Conservation (phyloP, 2,888 invertebrate species). For the Hyposoter didymator region DNA sequence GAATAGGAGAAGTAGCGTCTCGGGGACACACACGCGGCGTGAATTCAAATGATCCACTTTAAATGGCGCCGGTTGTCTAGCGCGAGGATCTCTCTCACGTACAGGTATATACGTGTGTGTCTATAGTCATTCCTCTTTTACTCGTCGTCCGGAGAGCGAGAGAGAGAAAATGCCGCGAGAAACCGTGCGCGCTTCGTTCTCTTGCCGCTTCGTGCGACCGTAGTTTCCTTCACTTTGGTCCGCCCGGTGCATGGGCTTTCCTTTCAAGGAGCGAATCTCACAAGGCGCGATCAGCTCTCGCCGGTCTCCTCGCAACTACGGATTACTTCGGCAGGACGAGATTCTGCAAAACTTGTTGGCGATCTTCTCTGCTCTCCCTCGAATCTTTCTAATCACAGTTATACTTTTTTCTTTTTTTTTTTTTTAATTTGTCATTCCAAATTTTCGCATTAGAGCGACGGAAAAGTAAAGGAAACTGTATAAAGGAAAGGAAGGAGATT, state of each 20-base stretch:
- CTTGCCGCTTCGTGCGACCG: conserved; percentile 19
- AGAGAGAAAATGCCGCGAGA: conserved; percentile 28
- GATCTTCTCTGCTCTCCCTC: too few relatives aligned
- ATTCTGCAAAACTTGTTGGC: conserved; percentile 4
- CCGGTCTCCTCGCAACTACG: conserved; percentile 5
- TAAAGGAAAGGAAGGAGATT: too few relatives aligned
- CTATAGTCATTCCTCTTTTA: conserved; percentile 46
- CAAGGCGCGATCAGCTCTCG: conserved; percentile 47
- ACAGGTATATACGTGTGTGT: conserved; percentile 60
- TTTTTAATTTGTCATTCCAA: too few relatives aligned
- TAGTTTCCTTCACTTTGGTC: conserved; percentile 39
- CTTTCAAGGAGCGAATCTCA: conserved; percentile 42
- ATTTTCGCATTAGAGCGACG: too few relatives aligned
- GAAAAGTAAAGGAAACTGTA: too few relatives aligned
- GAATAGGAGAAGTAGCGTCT: conserved; percentile 71
- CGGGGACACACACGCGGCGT: conserved; percentile 74
- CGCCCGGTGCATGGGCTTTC: conserved; percentile 39
- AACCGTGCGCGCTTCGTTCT: conserved; percentile 8
- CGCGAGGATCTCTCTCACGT: conserved; percentile 82
- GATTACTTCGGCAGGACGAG: conserved; percentile 32
- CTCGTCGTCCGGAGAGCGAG: conserved; percentile 32
- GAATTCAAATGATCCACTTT: conserved; percentile 82
- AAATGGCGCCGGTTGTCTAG: conserved; percentile 83
- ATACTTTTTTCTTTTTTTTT: too few relatives aligned
- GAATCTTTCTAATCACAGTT: too few relatives aligned